Evolutionary conservation across 2,797 vertebrate species (phyloP), one percentile per base, ranked within the genome.

Genomic region (Scleropages formosus): DNA sequence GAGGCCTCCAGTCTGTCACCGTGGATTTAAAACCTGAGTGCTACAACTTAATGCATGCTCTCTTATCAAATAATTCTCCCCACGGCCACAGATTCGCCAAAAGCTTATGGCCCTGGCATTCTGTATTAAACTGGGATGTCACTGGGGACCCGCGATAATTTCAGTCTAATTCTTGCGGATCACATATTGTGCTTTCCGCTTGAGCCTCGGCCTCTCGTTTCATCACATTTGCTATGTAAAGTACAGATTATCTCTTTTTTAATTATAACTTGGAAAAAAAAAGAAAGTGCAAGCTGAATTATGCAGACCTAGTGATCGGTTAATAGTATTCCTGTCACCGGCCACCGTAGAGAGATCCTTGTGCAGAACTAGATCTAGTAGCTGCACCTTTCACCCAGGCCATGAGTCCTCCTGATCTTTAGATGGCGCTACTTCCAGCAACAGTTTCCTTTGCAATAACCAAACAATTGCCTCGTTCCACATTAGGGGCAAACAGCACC

Each of bases 31-130:
- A 74, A 39, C 62, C 66, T 59, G 51, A 78, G 75, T 78, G 70
- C 65, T 77, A 81, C 77, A 84, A 82, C 77, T 84, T 73, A 82
- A 83, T 82, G 74, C 73, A 79, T 51, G 47, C 77, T 73, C 16
- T 61, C 71, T 80, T 80, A 84, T 82, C 75, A 80, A 69, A 73
- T 81, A 72, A 82, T 78, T 77, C 76, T 77, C 72, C 56, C 69
- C 70, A 6, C 77, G 75, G 77, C 74, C 72, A 70, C 64, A 61
- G 79, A 72, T 81, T 79, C 81, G 71, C 78, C 73, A 73, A 75
- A 70, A 78, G 68, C 75, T 77, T 73, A 64, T 72, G 81, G 69
- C 49, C 62, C 49, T 56, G 62, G 69, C 49, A 24, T 56, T 72
- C 62, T 67, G 74, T 64, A 79, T 77, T 81, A 78, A 78, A 77